Conservation (phyloP, 2,113 vertebrate genomes). For the Erythrolamprus reginae region DNA sequence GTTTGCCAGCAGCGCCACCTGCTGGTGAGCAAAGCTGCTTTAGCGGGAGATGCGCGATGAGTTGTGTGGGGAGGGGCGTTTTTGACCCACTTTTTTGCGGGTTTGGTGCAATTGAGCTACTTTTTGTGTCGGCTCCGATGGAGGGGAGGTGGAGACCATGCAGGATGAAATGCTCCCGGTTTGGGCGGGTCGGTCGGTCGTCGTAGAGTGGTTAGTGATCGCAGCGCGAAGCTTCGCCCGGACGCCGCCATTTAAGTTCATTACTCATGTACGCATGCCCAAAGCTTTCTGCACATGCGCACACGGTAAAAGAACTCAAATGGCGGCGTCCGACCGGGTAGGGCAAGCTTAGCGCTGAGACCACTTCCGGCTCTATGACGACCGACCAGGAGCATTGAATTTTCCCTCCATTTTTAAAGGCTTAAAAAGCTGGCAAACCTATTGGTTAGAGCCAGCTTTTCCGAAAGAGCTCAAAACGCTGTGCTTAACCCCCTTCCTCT, state of each 20-base stretch:
- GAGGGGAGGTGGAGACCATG: neutral
- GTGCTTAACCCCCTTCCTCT: neutral
- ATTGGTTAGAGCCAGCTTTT: neutral
- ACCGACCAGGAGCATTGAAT: too few relatives aligned
- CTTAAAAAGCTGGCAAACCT: neutral
- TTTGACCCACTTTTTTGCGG: neutral
- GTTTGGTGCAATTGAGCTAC: neutral
- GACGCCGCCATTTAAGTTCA: too few relatives aligned
- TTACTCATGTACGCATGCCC: too few relatives aligned
- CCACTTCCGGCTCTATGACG: too few relatives aligned
- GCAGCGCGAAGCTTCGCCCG: too few relatives aligned
- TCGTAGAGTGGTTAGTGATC: too few relatives aligned
- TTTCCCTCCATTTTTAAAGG: neutral
- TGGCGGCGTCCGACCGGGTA: too few relatives aligned
- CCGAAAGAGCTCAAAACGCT: neutral
- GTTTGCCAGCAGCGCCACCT: neutral
- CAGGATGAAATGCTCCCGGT: too few relatives aligned
- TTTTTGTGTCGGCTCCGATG: neutral
- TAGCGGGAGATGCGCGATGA: neutral
- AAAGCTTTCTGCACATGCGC: too few relatives aligned
- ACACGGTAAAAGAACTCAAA: too few relatives aligned
- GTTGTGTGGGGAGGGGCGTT: neutral
- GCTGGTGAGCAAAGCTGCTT: neutral
- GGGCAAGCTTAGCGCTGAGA: too few relatives aligned
- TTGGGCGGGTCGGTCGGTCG: too few relatives aligned